Evolutionary conservation across 2,113 vertebrate species (phyloP).

Genomic region (Aix galericulata): DNA sequence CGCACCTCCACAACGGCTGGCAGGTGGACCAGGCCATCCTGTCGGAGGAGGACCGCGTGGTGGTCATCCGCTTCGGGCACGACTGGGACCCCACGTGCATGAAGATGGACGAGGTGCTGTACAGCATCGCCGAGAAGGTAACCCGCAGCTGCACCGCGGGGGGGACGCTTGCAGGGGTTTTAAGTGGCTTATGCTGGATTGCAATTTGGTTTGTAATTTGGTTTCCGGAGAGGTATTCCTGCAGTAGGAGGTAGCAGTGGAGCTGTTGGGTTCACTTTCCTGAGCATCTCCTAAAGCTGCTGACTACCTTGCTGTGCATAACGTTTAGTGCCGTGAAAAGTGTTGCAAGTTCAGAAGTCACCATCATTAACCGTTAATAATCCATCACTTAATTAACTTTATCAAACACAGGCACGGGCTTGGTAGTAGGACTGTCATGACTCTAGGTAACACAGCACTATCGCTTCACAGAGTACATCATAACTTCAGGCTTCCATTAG

Average conservation of each 20-base stretch:
- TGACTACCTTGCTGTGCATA: neutral
- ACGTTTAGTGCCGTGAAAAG: fast-evolving
- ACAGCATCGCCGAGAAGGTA: conserved; percentile 98
- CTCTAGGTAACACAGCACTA: neutral
- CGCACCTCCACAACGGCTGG: conserved; percentile 98
- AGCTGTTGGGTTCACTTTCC: neutral
- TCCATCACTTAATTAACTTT: fast-evolving
- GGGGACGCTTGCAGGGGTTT: fast-evolving
- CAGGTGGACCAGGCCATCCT: conserved; percentile 98
- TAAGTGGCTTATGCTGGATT: fast-evolving
- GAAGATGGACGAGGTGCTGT: conserved; percentile 98
- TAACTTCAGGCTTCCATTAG: neutral
- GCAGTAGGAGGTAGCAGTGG: neutral
- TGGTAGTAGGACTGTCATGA: neutral
- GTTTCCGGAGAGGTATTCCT: neutral
- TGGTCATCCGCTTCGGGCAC: conserved; percentile 96
- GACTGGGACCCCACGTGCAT: conserved; percentile 99
- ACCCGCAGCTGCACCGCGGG: fast-evolving
- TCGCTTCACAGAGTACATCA: neutral
- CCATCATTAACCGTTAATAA: neutral
- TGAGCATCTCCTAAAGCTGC: neutral
- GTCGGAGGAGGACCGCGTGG: conserved; percentile 94
- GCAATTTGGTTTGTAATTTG: fast-evolving
- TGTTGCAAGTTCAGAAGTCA: neutral
- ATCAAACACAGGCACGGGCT: neutral